Base-by-base conservation (phyloP, 1,140 invertebrate species). In the Ceratoteleas bidentatus region DNA sequence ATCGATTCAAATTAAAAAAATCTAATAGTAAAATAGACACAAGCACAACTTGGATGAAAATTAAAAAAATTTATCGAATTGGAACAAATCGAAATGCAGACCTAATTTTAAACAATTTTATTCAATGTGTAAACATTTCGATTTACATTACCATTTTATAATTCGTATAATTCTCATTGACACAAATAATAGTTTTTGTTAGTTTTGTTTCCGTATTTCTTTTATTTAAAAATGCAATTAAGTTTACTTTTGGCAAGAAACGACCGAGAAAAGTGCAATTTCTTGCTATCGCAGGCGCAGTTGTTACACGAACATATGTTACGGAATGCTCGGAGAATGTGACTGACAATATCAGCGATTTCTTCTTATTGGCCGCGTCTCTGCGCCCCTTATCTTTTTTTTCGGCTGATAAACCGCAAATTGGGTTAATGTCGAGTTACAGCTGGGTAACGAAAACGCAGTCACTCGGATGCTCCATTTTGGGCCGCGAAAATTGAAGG, bases 221-320 rank as follows among this genome's bases (percentile, higher is more conserved):
- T n/a, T n/a, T n/a, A n/a, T n/a, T n/a, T n/a, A n/a, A 24, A 24
- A 24, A 4, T 24, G 1, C 24, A 24, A 24, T 24, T 24, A 24
- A 24, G 4, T 24, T 4, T 24, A 24, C 24, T 24, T 24, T 24
- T 24, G 24, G 1, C 24, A 24, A 24, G 70, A n/a, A n/a, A n/a
- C n/a, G n/a, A 74, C 61, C 70, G 16, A 74, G 60, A 57, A 74
- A 57, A 58, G 15, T 58, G 40, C 58, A 54, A 62, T 61, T 72
- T 65, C 50, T 34, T 13, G 47, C 57, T 74, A 74, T 74, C 60
- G n/a, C 16, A 56, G 13, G 3, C n/a, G 33, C 70, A 57, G 65
- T 65, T 65, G 60, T 64, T 56, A 52, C 13, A 33, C 47, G 60
- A 65, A 65, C 53, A 57, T 60, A 38, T 74, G 60, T 65, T 65